Conservation (phyloP, 2,113 vertebrate species). For the Spilogale gracilis region DNA sequence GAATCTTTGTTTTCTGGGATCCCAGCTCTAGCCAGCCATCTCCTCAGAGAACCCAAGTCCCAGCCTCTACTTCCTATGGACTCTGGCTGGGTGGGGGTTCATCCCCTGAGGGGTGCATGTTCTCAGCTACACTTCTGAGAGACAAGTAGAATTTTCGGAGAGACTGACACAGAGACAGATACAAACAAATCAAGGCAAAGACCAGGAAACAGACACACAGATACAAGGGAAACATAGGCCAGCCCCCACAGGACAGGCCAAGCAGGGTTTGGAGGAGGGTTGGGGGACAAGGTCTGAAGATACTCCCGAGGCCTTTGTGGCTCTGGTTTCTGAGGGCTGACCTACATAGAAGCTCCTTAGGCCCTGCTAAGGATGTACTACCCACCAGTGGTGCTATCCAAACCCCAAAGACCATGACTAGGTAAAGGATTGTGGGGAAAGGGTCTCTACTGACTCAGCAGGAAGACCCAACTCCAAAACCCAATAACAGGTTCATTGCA, state of each 20-base stretch:
- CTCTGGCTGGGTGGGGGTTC: neutral
- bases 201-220: slow-evolving; percentile 29
- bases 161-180: neutral
- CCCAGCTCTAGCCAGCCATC: neutral
- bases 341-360: neutral
- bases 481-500: neutral
- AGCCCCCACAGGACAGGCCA: neutral
- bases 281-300: neutral
- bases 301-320: neutral
- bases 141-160: slow-evolving; percentile 41
- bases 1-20: neutral
- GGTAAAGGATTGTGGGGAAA: neutral
- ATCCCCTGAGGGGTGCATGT: neutral
- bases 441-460: slow-evolving; percentile 10
- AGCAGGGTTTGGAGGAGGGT: neutral
- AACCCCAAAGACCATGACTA: neutral
- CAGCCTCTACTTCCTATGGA: slow-evolving; percentile 1
- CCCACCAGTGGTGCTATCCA: neutral
- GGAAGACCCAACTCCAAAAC: neutral
- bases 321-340: slow-evolving; percentile 9
- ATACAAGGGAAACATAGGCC: slow-evolving; percentile 9
- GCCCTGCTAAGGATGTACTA: neutral
- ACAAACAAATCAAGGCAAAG: slow-evolving; percentile 48
- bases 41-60: slow-evolving; percentile 27
- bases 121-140: slow-evolving; percentile 9